Evolutionary conservation across 1,140 invertebrate genomes (phyloP), one percentile per base, ranked within the genome.

Genomic region (Drosophila hydei): DNA sequence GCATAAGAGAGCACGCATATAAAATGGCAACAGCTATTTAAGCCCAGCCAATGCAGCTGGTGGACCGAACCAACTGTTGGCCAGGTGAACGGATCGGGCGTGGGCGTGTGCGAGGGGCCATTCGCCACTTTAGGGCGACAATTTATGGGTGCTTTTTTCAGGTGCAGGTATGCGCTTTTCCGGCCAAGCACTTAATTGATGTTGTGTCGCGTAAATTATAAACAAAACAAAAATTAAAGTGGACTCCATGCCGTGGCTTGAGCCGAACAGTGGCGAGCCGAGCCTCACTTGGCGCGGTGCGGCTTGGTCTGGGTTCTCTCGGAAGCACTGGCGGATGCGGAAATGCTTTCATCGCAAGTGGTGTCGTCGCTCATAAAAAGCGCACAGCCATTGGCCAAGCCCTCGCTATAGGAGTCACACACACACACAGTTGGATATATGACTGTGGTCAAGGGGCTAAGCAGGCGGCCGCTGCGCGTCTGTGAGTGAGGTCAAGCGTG

Each of bases 211-310:
- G 83, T 88, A 88, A 88, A 88, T 89, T 89, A 88, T 88, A 89
- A 88, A 89, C 83, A 88, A 87, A 87, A 84, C 83, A 89, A 89
- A 88, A 83, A 88, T 88, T 88, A 88, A 88, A 88, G 84, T 88
- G 84, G 83, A 89, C 76, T 89, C 67, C 58, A 61, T 25, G 62
- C 52, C 56, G 56, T 54, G 54, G 51, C 67, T 71, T 77, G 42
- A 45, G 65, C 59, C 77, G 65, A n/a, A n/a, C n/a, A n/a, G n/a
- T n/a, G n/a, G 56, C 67, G 18, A 43, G 27, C 18, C 38, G 30
- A 51, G 18, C 19, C 19, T 48, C 45, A 16, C n/a, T 16, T 50
- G 8, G 27, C 1, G 0, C 7, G 14, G 43, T 0, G 19, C 23
- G 33, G n/a, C n/a, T 27, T 9, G 47, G 23, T 9, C 19, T 23